Evolutionary conservation across 2,797 vertebrate genomes (phyloP).

Genomic region (Avahi laniger): DNA sequence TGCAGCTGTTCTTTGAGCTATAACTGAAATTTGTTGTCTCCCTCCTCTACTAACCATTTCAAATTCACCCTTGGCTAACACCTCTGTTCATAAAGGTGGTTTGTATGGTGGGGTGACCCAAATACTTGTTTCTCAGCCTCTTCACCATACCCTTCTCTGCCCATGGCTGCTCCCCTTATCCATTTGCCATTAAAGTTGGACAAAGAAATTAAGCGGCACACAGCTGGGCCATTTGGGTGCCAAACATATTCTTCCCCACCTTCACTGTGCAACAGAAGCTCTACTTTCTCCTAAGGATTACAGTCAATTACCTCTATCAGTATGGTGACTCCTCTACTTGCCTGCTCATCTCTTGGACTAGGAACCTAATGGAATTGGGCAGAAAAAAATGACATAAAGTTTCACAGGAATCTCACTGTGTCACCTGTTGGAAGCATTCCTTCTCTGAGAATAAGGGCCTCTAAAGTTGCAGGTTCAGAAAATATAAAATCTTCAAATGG

Average conservation of each 20-base stretch:
- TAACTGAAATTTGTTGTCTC: not conserved
- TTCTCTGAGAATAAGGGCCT: not conserved
- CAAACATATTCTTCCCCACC: not conserved
- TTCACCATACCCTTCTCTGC: not conserved
- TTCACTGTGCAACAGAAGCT: not conserved
- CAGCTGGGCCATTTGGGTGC: not conserved
- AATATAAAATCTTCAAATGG: not conserved
- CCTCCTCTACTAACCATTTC: not conserved
- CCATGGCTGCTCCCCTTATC: not conserved
- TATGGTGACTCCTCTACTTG: not conserved
- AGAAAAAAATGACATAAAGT: not conserved
- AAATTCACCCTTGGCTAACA: not conserved
- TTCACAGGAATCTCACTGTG: not conserved
- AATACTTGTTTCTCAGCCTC: not conserved
- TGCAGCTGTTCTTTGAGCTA: not conserved
- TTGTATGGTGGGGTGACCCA: not conserved
- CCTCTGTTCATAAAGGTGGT: not conserved
- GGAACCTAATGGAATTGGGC: not conserved
- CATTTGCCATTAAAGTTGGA: not conserved
- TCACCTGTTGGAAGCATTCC: not conserved
- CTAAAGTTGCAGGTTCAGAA: not conserved
- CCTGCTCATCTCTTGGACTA: not conserved
- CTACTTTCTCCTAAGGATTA: not conserved
- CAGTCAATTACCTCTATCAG: not conserved
- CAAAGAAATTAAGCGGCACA: not conserved